Evolutionary conservation across 1,140 invertebrate genomes (phyloP).

Genomic region (Drosophila subobscura): DNA sequence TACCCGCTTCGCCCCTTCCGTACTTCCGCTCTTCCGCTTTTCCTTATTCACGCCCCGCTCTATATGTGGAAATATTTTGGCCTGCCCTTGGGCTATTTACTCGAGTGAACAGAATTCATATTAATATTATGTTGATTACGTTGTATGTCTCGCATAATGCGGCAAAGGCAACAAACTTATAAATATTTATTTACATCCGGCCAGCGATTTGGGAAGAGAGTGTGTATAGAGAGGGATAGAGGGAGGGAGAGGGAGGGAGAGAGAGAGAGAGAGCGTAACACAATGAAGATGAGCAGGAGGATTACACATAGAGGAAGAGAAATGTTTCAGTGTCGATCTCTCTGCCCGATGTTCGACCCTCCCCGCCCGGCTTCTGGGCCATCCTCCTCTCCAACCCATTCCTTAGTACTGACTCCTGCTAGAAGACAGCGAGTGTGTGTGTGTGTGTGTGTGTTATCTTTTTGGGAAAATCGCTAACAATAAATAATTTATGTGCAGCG

Average conservation of each 20-base stretch:
- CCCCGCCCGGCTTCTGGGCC: background rate
- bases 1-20: too few relatives aligned
- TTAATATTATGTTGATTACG: conserved; percentile 56
- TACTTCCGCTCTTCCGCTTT: too few relatives aligned
- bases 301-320: background rate
- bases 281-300: conserved; percentile 14
- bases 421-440: too few relatives aligned
- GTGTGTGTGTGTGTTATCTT: conserved; percentile 59
- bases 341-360: background rate
- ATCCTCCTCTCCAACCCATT: too few relatives aligned
- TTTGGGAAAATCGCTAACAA: conserved; percentile 80
- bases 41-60: background rate
- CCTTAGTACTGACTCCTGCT: too few relatives aligned
- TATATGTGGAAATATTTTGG: background rate
- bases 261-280: background rate
- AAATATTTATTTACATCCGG: conserved; percentile 78
- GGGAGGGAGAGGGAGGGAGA: background rate
- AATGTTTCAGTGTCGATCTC: conserved; percentile 12
- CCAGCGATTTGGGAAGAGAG: conserved; percentile 51
- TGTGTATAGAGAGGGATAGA: conserved; percentile 10
- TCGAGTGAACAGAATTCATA: conserved; percentile 54
- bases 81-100: conserved; percentile 49
- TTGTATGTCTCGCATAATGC: conserved; percentile 49
- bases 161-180: conserved; percentile 69
- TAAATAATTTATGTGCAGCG: conserved; percentile 79